Evolutionary conservation across 2,888 invertebrate species (phyloP).

Genomic region (Cataglyphis cursor): DNA sequence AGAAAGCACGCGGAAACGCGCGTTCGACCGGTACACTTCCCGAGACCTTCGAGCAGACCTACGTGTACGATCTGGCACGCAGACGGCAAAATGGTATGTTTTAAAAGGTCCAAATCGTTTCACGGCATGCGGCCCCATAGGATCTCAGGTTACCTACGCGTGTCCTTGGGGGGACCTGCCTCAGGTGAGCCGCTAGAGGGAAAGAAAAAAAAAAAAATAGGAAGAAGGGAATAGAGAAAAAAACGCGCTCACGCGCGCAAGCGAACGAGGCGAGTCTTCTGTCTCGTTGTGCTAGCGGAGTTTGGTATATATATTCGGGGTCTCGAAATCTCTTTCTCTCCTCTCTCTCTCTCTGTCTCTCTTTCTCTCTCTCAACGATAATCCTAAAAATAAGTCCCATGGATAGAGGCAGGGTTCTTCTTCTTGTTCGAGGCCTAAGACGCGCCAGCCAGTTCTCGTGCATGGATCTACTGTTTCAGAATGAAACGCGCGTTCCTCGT

Average conservation of each 20-base stretch:
- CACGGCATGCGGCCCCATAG: conserved; percentile 81
- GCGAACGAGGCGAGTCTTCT: conserved; percentile 67
- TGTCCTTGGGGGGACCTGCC: conserved; percentile 82
- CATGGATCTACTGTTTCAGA: conserved; percentile 49
- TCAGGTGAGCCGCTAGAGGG: conserved; percentile 69
- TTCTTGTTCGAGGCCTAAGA: conserved; percentile 45
- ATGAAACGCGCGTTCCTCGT: conserved; percentile 54
- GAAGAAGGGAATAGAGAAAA: conserved; percentile 41
- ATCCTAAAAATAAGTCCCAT: conserved; percentile 71
- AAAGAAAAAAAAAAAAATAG: conserved; percentile 54
- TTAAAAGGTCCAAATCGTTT: conserved; percentile 84
- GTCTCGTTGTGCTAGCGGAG: conserved; percentile 66
- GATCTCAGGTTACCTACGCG: conserved; percentile 84
- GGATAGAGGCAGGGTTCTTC: conserved; percentile 42
- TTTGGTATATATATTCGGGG: conserved; percentile 54
- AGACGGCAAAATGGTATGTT: conserved; percentile 81
- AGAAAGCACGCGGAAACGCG: conserved; percentile 54
- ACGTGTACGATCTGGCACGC: conserved; percentile 74
- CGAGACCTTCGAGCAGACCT: conserved; percentile 54
- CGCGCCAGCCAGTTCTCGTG: conserved; percentile 28
- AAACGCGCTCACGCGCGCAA: conserved; percentile 46
- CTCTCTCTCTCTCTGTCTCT: neutral
- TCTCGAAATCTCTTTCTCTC: neutral
- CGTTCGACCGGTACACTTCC: conserved; percentile 46
- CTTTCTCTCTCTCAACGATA: conserved; percentile 53